A percentile compares a stretch with the other conserved stretches of the same genome.
Evolutionary conservation across 2,113 vertebrate species (phyloP).

Genomic region (Odobenus rosmarus): DNA sequence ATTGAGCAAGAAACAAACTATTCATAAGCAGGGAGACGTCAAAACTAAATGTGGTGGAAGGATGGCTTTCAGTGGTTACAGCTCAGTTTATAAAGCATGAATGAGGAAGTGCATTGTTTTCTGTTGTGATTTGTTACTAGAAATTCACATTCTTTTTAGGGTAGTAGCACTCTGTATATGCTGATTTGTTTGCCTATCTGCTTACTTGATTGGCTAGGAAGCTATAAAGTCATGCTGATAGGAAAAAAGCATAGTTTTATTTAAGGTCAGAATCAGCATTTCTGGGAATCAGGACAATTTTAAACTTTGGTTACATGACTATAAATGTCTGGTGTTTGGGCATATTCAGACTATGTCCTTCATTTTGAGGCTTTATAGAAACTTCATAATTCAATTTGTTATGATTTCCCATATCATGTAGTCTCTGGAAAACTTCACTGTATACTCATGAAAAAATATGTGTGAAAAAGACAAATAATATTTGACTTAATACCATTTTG

Average conservation of each 20-base stretch:
- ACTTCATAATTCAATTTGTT: neutral
- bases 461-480: constrained; percentile 25
- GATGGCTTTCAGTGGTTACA: neutral
- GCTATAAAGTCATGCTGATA: neutral
- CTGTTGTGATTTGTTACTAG: neutral
- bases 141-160: neutral
- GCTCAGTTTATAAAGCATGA: neutral
- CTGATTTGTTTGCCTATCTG: neutral
- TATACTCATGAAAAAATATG: neutral
- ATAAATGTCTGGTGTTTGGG: neutral
- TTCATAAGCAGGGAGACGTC: neutral
- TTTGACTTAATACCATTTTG: neutral
- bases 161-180: neutral
- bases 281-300: neutral
- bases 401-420: neutral
- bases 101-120: neutral
- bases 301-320: neutral
- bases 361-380: neutral
- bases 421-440: neutral
- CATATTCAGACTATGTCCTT: neutral
- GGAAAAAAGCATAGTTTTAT: neutral
- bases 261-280: neutral
- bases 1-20: neutral
- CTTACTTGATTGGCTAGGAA: neutral
- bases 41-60: neutral